Evolutionary conservation across 2,888 invertebrate genomes (phyloP).

Genomic region (Byasa hedistus): DNA sequence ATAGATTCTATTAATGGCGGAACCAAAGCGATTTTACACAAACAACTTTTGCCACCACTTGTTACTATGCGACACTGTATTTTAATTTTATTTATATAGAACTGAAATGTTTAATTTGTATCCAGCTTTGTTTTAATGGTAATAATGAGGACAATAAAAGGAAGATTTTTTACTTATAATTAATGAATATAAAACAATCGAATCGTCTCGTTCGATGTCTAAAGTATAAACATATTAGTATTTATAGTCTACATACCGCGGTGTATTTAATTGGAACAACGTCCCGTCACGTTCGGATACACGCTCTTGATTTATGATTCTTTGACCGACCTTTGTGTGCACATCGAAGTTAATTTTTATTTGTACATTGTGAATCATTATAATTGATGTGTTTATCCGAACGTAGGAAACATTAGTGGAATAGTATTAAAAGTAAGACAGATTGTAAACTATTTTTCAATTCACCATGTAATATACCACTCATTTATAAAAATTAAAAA

Average conservation of each 20-base stretch:
- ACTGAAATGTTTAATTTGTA: conserved; percentile 38
- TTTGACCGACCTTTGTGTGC: not conserved
- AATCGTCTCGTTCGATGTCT: conserved; percentile 67
- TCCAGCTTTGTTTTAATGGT: conserved; percentile 67
- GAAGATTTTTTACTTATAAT: conserved; percentile 75
- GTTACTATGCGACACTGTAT: conserved; percentile 60
- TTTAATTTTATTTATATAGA: conserved; percentile 37
- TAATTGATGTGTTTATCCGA: conserved; percentile 31
- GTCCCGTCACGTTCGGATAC: conserved; percentile 42
- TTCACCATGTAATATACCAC: conserved; percentile 22
- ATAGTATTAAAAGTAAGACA: conserved; percentile 13
- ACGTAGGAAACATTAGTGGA: conserved; percentile 28
- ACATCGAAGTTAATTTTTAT: not conserved
- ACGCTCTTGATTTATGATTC: conserved; percentile 30
- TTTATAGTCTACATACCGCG: conserved; percentile 57
- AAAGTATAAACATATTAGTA: conserved; percentile 70
- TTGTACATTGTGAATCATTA: too few species aligned
- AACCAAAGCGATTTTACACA: conserved; percentile 69
- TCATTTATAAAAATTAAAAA: conserved; percentile 8
- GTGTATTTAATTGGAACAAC: conserved; percentile 31
- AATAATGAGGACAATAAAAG: conserved; percentile 78
- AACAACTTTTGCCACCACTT: conserved; percentile 65
- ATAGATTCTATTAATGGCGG: conserved; percentile 51
- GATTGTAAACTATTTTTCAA: conserved; percentile 29
- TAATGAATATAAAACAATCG: conserved; percentile 69